Evolutionary conservation across 35 echinoderm and acorn worm genomes (phyloP).

Genomic region (Anneissia japonica): DNA sequence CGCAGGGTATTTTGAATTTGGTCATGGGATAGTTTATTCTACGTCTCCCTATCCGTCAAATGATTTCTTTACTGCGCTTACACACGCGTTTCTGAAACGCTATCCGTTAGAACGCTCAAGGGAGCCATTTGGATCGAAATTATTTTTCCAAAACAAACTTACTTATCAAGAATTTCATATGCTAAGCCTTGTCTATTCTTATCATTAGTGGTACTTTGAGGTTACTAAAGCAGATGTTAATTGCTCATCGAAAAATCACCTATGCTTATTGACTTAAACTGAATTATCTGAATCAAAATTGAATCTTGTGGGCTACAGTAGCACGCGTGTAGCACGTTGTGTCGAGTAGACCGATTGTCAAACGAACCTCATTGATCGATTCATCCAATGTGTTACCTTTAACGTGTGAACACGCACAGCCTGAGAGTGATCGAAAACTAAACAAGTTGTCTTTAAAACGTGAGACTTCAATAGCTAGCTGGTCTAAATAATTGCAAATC

Average conservation of each 20-base stretch:
- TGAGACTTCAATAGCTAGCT: neutral
- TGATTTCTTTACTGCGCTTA: neutral
- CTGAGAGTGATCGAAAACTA: neutral
- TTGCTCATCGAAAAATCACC: neutral
- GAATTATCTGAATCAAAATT: neutral
- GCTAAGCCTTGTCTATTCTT: neutral
- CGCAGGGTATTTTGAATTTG: neutral
- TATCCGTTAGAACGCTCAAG: neutral
- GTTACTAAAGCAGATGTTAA: neutral
- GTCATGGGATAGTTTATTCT: neutral
- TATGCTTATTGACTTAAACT: neutral
- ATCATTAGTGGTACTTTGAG: neutral
- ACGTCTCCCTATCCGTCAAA: neutral
- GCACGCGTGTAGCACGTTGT: neutral
- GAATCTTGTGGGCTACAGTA: neutral
- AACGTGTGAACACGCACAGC: neutral
- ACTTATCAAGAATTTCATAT: neutral
- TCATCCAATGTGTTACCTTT: neutral
- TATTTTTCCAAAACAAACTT: neutral
- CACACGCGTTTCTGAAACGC: neutral
- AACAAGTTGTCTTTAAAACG: constrained; percentile 1
- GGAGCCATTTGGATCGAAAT: neutral
- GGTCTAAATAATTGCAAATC: neutral
- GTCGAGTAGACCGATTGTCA: neutral
- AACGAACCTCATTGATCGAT: neutral